These are phyloP conservation scores for Phengaris arion DNA, from an alignment of 2,888 invertebrate species.

Conservation along the genomic window DNA sequence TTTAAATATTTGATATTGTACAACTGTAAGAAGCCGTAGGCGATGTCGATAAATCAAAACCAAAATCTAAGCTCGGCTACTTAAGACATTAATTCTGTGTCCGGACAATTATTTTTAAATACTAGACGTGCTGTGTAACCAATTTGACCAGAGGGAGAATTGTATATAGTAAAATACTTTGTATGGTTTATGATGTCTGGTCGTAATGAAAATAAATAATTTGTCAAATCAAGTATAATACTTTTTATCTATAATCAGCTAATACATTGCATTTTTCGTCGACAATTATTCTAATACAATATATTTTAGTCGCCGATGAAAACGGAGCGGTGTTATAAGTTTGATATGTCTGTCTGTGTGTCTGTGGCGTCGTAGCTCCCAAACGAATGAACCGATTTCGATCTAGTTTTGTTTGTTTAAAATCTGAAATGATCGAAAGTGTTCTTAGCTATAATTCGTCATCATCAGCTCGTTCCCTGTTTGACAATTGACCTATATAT, in stretches of 20 bases:
- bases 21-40: not conserved
- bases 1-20: not conserved
- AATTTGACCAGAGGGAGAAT: constrained; percentile 10
- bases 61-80: not conserved
- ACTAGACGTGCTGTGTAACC: not conserved
- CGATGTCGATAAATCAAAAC: not conserved
- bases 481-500: no score
- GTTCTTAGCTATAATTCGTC: no score
- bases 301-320: no score
- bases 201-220: not conserved
- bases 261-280: not conserved
- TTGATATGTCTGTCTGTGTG: no score
- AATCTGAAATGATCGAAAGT: no score
- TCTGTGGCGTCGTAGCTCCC: no score
- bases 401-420: no score
- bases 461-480: no score
- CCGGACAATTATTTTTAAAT: constrained; percentile 4
- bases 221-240: constrained; percentile 12
- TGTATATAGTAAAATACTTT: not conserved
- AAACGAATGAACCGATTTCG: no score
- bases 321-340: no score
- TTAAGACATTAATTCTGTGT: constrained; percentile 1
- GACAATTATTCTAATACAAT: not conserved
- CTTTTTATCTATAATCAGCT: not conserved
- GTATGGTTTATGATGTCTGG: constrained; percentile 1